Conservation (phyloP, 1,140 invertebrate genomes). For the Lepidurus apus region DNA sequence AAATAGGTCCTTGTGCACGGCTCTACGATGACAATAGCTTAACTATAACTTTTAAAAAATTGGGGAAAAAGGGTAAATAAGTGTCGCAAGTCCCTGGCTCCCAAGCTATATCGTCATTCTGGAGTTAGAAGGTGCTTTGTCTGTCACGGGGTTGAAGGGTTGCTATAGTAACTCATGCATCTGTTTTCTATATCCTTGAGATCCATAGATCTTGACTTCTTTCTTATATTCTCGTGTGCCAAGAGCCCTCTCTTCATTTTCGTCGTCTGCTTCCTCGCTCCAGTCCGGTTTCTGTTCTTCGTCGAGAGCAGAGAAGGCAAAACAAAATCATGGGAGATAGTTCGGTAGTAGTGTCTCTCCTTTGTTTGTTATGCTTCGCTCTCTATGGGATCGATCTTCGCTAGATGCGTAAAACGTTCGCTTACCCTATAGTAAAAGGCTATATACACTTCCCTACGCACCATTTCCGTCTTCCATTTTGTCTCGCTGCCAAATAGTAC, state of each 20-base stretch:
- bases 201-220: not conserved
- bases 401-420: not conserved
- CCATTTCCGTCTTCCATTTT: not conserved
- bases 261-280: not conserved
- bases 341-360: not conserved
- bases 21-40: no score
- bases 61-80: not conserved
- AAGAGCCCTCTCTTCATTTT: slow-evolving; percentile 4
- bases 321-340: not conserved
- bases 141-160: not conserved
- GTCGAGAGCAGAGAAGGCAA: not conserved
- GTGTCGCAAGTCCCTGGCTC: not conserved
- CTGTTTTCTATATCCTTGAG: not conserved
- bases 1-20: no score
- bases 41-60: not conserved
- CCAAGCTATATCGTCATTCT: not conserved
- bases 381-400: not conserved
- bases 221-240: not conserved
- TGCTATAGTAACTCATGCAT: slow-evolving; percentile 10
- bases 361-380: not conserved
- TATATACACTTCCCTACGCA: not conserved
- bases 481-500: no score
- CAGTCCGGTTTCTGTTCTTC: not conserved
- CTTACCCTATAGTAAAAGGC: not conserved
- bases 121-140: not conserved